A percentile compares a stretch with the other conserved stretches of the same genome.
Conservation (phyloP, 2,113 vertebrate genomes). For the Cisticola juncidis region DNA sequence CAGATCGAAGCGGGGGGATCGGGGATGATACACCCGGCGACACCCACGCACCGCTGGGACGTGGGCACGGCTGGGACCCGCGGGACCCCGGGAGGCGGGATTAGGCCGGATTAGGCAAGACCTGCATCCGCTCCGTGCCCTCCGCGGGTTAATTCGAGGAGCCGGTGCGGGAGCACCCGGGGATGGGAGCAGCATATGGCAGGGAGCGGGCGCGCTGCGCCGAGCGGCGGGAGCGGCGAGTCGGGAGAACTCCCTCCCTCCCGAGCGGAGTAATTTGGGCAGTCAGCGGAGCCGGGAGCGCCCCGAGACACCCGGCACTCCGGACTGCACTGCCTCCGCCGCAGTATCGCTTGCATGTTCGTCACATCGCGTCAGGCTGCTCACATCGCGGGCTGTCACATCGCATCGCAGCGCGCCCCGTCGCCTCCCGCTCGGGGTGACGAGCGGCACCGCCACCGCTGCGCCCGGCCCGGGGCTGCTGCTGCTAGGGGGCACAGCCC, state of each 20-base stretch:
- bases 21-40: not conserved
- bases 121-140: not conserved
- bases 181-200: not conserved
- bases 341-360: constrained; percentile 42
- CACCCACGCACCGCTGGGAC: not conserved
- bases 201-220: not conserved
- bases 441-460: accelerated
- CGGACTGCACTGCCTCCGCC: not conserved
- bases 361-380: constrained; percentile 68
- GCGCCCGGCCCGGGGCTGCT: not conserved
- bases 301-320: not conserved
- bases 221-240: not conserved
- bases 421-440: constrained; percentile 3
- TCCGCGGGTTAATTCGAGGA: not conserved
- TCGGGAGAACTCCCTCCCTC: not conserved
- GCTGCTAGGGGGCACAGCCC: accelerated
- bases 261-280: constrained; percentile 19
- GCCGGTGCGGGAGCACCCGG: not conserved
- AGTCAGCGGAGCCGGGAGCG: not conserved
- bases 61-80: accelerated
- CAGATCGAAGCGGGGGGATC: accelerated
- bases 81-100: not conserved
- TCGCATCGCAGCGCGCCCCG: not conserved
- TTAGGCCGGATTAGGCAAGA: not conserved
- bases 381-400: constrained; percentile 50